Evolutionary conservation across 2,888 invertebrate genomes (phyloP).

Genomic region (Camponotus fellah): DNA sequence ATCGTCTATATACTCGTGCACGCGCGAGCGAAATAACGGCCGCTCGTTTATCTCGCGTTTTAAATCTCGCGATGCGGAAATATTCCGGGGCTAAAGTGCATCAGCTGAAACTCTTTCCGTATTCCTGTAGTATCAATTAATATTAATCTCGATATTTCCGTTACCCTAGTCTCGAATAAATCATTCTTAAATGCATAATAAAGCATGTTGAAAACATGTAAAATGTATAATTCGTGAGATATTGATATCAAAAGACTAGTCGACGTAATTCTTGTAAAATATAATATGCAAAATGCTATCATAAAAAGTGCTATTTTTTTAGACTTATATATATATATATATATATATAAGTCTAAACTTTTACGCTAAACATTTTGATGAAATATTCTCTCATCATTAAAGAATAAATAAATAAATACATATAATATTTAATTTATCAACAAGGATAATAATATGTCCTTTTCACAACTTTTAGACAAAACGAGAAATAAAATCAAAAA

Average conservation of each 20-base stretch:
- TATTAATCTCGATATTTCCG: conserved; percentile 34
- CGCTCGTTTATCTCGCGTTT: conserved; percentile 61
- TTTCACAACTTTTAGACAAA: background rate
- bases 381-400: background rate
- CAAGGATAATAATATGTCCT: background rate
- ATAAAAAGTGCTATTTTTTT: background rate
- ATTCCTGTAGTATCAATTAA: conserved; percentile 28
- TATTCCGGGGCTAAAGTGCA: conserved; percentile 4
- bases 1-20: conserved; percentile 41
- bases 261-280: background rate
- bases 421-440: background rate
- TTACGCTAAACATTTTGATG: background rate
- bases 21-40: conserved; percentile 40
- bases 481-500: background rate
- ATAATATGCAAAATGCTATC: background rate
- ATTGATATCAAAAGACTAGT: background rate
- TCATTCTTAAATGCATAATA: conserved; percentile 20
- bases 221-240: background rate
- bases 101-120: conserved; percentile 1
- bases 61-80: conserved; percentile 49
- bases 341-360: background rate
- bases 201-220: background rate
- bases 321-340: background rate
- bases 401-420: background rate
- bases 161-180: background rate